Evolutionary conservation across 92 coral and sea anemone genomes (phyloP).

Genomic region (Parazoanthus swiftii): DNA sequence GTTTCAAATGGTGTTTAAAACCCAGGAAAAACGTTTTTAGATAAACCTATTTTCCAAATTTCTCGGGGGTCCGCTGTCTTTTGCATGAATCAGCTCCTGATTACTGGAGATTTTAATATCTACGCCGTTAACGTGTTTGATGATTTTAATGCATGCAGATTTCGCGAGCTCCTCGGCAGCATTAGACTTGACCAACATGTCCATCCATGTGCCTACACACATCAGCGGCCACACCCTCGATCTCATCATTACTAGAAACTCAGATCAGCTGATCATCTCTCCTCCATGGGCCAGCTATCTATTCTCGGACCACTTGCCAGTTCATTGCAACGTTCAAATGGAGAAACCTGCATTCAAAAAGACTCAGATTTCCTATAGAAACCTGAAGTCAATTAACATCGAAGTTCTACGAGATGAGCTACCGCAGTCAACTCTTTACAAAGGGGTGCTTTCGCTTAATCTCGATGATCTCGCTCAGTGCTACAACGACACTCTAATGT

Average conservation of each 20-base stretch:
- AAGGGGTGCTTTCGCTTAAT: background rate
- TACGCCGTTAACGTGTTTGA: background rate
- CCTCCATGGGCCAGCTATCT: constrained; percentile 21
- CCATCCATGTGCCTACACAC: constrained; percentile 29
- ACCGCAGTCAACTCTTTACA: background rate
- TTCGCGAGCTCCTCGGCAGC: constrained; percentile 38
- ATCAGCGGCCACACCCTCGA: constrained; percentile 44
- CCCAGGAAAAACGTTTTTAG: too few relatives aligned
- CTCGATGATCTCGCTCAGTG: constrained; percentile 13
- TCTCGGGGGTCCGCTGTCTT: background rate
- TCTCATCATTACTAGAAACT: constrained; percentile 31
- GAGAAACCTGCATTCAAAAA: constrained; percentile 20
- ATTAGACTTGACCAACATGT: constrained; percentile 41
- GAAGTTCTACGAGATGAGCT: constrained; percentile 8
- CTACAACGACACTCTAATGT: constrained; percentile 14
- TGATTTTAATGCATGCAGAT: constrained; percentile 39
- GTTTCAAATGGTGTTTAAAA: too few relatives aligned
- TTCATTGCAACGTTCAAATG: constrained; percentile 15
- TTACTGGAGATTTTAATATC: background rate
- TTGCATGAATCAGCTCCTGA: constrained; percentile 18
- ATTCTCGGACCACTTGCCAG: constrained; percentile 45
- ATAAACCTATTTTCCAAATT: too few relatives aligned
- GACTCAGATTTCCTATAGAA: constrained; percentile 8
- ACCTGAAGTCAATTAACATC: constrained; percentile 10
- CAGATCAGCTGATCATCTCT: constrained; percentile 26